Evolutionary conservation across 2,113 vertebrate genomes (phyloP).

Genomic region (Crotalus helleri): DNA sequence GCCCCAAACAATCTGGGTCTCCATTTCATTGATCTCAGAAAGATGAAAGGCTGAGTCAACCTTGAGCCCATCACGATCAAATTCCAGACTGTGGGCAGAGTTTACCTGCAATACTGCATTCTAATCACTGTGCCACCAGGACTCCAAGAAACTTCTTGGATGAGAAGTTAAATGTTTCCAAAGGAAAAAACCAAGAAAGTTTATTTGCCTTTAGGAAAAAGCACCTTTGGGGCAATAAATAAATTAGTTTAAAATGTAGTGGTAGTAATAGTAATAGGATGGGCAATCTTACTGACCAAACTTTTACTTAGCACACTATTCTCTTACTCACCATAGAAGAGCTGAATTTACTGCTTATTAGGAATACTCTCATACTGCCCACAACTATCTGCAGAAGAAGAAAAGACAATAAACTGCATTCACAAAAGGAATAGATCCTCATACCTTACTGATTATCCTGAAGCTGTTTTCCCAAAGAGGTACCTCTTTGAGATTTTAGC

Average conservation of each 20-base stretch:
- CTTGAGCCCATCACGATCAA: background rate
- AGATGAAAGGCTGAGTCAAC: background rate
- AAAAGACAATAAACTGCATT: background rate
- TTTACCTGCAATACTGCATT: background rate
- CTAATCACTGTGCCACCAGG: background rate
- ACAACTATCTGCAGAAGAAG: background rate
- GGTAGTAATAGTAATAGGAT: background rate
- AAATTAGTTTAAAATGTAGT: background rate
- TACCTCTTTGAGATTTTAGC: background rate
- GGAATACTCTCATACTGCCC: background rate
- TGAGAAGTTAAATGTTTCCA: background rate
- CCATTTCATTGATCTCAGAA: background rate
- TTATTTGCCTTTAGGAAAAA: background rate
- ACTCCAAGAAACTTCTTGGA: background rate
- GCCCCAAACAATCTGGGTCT: background rate
- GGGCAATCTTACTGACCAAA: background rate
- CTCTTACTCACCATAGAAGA: background rate
- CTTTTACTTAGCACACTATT: background rate
- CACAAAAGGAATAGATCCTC: background rate
- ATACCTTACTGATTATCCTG: background rate
- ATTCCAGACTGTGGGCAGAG: background rate
- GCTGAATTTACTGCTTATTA: background rate
- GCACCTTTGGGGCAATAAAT: background rate
- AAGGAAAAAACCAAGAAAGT: background rate
- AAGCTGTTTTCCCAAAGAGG: background rate